Percentiles rank a stretch among this genome's conserved stretches.
Evolutionary conservation across 2,888 invertebrate genomes (phyloP).

Genomic region (Lymantria monacha): DNA sequence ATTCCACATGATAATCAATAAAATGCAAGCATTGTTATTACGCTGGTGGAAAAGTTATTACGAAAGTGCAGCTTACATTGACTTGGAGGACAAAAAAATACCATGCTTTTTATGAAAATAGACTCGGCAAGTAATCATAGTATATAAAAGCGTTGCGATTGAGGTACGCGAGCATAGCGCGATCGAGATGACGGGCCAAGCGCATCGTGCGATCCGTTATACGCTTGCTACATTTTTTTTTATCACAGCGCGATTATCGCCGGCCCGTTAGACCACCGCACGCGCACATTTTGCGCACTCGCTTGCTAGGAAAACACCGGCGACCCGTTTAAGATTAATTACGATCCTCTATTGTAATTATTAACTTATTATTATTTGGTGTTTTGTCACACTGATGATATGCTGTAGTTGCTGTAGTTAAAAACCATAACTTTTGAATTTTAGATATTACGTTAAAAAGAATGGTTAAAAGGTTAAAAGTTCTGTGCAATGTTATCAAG

Average conservation of each 20-base stretch:
- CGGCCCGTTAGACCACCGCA: constrained; percentile 66
- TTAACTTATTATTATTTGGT: constrained; percentile 27
- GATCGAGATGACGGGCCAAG: constrained; percentile 61
- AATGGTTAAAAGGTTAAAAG: too few species aligned
- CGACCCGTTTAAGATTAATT: constrained; percentile 49
- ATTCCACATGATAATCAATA: not conserved
- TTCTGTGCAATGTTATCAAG: too few species aligned
- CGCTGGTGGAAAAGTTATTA: not conserved
- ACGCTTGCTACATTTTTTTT: constrained; percentile 61
- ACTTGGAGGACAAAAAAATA: not conserved
- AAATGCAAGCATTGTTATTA: not conserved
- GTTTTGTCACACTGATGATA: constrained; percentile 21
- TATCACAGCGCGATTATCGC: constrained; percentile 66
- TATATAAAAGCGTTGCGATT: constrained; percentile 17
- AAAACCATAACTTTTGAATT: too few species aligned
- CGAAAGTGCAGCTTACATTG: not conserved
- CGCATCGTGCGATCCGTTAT: constrained; percentile 70
- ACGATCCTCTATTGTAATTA: constrained; percentile 34
- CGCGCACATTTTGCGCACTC: constrained; percentile 54
- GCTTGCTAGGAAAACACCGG: constrained; percentile 44
- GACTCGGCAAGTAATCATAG: constrained; percentile 26
- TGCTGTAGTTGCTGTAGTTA: constrained; percentile 10
- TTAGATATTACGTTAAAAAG: too few species aligned
- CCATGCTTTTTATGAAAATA: constrained; percentile 6
- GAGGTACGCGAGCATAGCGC: constrained; percentile 31